phyloP scores from a whole-genome alignment of 2,797 vertebrate genomes.

The Chelon labrosus region DNA sequence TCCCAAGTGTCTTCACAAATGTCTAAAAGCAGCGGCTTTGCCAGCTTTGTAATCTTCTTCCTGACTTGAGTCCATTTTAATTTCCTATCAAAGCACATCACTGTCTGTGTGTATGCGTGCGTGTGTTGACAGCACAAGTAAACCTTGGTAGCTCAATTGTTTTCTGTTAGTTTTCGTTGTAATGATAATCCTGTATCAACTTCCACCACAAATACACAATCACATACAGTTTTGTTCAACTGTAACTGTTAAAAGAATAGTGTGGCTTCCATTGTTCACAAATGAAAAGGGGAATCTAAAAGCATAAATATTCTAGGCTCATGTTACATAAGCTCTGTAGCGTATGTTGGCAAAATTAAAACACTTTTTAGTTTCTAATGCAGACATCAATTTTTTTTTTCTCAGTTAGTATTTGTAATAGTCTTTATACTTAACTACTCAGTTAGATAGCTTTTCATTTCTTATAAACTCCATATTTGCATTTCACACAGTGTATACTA shows the following conservation, averaged over 20 bases:
- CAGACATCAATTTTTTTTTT: no score
- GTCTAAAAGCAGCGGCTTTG: slow-evolving; percentile 65
- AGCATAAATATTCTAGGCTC: neutral
- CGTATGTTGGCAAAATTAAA: neutral
- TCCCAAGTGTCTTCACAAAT: slow-evolving; percentile 57
- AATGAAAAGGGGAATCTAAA: neutral
- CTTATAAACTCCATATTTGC: no score
- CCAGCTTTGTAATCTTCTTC: slow-evolving; percentile 62
- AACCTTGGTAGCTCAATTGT: slow-evolving; percentile 9
- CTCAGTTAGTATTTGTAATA: no score
- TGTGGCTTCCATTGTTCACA: neutral
- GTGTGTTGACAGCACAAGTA: slow-evolving; percentile 26
- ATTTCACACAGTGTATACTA: no score
- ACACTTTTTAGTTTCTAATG: neutral
- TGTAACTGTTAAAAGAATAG: neutral
- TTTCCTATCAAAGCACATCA: slow-evolving; percentile 55
- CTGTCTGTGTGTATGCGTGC: neutral
- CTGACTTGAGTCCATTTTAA: slow-evolving; percentile 58
- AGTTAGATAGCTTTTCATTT: no score
- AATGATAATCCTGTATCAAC: slow-evolving; percentile 31
- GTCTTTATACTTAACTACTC: no score
- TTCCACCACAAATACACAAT: neutral
- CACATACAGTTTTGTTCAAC: slow-evolving; percentile 3
- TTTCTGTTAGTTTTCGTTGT: slow-evolving; percentile 26
- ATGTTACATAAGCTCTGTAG: neutral